Base-by-base conservation (phyloP, 2,888 invertebrate genomes). In the Leptopterna dolabrata region DNA sequence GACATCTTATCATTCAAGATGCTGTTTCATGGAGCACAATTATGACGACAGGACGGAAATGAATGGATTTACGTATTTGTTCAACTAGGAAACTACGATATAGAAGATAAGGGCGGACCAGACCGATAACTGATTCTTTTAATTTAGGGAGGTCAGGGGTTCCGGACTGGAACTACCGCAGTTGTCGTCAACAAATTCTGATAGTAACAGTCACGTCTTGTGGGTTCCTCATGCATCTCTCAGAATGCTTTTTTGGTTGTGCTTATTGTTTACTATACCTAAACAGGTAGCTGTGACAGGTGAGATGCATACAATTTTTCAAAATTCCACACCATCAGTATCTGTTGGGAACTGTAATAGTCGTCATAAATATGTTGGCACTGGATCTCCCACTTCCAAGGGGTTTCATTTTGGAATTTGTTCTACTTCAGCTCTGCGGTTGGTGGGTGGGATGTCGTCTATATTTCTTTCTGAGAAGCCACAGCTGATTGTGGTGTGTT, bases 81-180 rank as follows among this genome's bases (percentile, higher is more conserved):
- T 63, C 63, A 24, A 63, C 19, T 19, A 24, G 63, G 63, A 24
- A 63, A 63, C 63, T 24, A 63, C 24, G 63, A 63, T 63, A 63
- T 27, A 63, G 19, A 27, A 24, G 63, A 63, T 63, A 63, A 63
- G 19, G 19, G 63, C 4, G 1, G 47, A 4, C 13, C 14, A 16
- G 16, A 13, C 14, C 3, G 63, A 63, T 63, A 27, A 63, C 11
- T 24, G 63, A 63, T 63, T 27, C 63, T 63, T 63, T 63, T 63
- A 45, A 78, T 78, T 78, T 78, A 43, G 41, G 45, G n/a, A 43
- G 78, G 78, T 78, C 78, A 78, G 78, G 78, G 78, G 78, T 45
- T 78, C 19, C 41, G 13, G 45, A 78, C 45, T 45, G 41, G n/a
- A 24, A 6, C 14, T n/a, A 19, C 3, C 19, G 19, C 41, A 27